These are phyloP conservation scores for Desmophyllum pertusum DNA, from an alignment of 92 coral and sea anemone species.

Conservation along the genomic window DNA sequence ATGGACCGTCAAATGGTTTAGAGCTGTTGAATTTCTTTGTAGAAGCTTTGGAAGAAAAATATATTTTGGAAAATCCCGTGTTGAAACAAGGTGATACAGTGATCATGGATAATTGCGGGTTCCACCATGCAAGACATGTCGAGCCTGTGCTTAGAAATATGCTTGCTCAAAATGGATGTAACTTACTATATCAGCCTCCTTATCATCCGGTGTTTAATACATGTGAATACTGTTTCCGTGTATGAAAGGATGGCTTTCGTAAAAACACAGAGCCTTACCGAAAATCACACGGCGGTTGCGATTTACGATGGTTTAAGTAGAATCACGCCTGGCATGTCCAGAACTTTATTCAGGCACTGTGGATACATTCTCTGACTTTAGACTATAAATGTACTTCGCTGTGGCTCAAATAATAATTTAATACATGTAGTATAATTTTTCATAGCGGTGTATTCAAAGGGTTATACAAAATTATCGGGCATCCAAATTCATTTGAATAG, in stretches of 20 bases:
- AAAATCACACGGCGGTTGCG: constrained; percentile 44
- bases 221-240: constrained; percentile 55
- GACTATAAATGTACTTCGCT: background rate
- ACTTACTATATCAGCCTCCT: constrained; percentile 50
- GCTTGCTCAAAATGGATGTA: constrained; percentile 35
- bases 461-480: too few species aligned
- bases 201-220: constrained; percentile 48
- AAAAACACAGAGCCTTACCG: constrained; percentile 41
- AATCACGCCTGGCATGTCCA: constrained; percentile 42
- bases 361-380: constrained; percentile 36
- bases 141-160: constrained; percentile 38
- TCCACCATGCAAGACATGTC: constrained; percentile 46
- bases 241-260: constrained; percentile 38
- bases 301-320: constrained; percentile 47
- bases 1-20: too few species aligned
- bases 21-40: too few species aligned
- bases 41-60: too few species aligned
- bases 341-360: constrained; percentile 47
- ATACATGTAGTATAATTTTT: too few species aligned
- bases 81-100: constrained; percentile 50
- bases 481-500: too few species aligned
- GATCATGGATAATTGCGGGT: constrained; percentile 36
- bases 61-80: constrained; percentile 40
- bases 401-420: too few species aligned
- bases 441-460: too few species aligned